Evolutionary conservation across 2,797 vertebrate genomes (phyloP), one percentile per base, ranked within the genome.

Genomic region (Ctenopoma kingsleyae): DNA sequence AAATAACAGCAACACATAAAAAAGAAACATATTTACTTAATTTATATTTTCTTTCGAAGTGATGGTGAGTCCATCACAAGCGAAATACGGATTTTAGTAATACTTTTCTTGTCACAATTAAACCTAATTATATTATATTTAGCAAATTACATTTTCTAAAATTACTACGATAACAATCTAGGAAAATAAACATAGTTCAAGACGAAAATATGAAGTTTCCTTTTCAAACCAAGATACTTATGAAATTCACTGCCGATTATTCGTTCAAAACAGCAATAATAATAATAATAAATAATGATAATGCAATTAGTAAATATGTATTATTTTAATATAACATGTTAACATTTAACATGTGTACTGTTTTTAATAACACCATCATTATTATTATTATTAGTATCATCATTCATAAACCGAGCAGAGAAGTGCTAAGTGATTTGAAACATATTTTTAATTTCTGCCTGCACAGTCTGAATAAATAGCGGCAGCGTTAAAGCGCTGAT

Each of bases 261-360:
- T 83, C 51, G 38, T 78, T 81, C 15, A 41, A 65, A 41, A 22
- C 12, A 32, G 41, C 32, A 49, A 54, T 47, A 55, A 13, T 32
- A 65, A 53, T 17, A 48, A 13, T 12, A 47, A 23, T 38, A 50
- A 44, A 10, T 43, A 27, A 32, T 51, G 27, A 43, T 22, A 38
- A 40, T 40, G 5, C 12, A 4, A 13, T 13, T 40, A 40, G 35
- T 9, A 11, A 8, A 36, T 8, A 9, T 36, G 15, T 12, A 38
- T 30, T 30, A 30, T 30, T 30, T 30, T 30, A 27, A 27, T 27
- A 27, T 27, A 27, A 27, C 25, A 27, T 27, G 25, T 4, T 27
- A 27, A 27, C 25, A 27, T 27, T 27, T 27, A 27, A 27, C 25
- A 27, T 4, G 4, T 27, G 4, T n/a, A n/a, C n/a, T n/a, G n/a